Base-by-base conservation (phyloP, 2,888 invertebrate species). In the Spilarctia lutea region DNA sequence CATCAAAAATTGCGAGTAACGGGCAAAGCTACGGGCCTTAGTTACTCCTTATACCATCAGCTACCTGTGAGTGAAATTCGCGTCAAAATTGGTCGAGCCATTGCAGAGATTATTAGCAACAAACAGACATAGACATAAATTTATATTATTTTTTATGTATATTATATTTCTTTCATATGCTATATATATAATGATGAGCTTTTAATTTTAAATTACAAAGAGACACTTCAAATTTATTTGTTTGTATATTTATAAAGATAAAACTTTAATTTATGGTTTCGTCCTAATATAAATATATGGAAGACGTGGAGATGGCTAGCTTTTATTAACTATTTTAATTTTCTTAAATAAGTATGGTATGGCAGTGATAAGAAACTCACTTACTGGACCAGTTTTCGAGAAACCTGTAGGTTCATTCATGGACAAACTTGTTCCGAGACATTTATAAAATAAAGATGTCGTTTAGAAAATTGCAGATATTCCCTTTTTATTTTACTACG, bases 351-450 rank as follows among this genome's bases (percentile, higher is more conserved):
- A 86, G 78, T 79, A 74, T 73, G 35, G 78, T 79, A 74, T 73
- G 35, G 76, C 66, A 33, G 63, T 78, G 77, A 83, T 80, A 85
- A 79, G 83, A 83, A 85, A 83, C 74, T 72, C 11, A 69, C 68
- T 48, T 27, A 68, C 35, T 20, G 27, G 56, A 69, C 71, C 10
- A 75, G 75, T 72, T 68, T 72, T 72, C 75, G 27, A 77, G 42
- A 82, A 80, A 76, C 73, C 68, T 67, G 85, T 83, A 71, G 68
- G 71, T 81, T 84, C 75, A 83, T 83, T 83, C 77, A 83, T 30
- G 71, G 67, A 68, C 18, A 75, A 67, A 66, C 73, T 76, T 69
- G 70, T 68, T 65, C 45, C 10, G 52, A 27, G 30, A 60, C n/a
- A 24, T 72, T 68, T 72, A 72, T 69, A 69, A 72, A 72, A 75